These are phyloP conservation scores for Crepidodera aurea DNA, from an alignment of 2,888 invertebrate species.

Conservation along the genomic window DNA sequence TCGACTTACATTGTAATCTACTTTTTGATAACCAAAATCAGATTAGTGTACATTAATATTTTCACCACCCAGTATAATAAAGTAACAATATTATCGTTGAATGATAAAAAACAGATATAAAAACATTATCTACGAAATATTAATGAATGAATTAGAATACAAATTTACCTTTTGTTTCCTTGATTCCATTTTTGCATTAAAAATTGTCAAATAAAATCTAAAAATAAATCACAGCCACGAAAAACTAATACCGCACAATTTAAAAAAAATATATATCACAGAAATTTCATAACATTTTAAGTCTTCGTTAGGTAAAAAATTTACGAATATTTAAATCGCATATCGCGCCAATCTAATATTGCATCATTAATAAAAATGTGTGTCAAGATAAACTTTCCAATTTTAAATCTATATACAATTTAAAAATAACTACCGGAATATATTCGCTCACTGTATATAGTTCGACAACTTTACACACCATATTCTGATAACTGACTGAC, in stretches of 20 bases:
- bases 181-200: background rate
- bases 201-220: background rate
- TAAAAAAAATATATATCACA: background rate
- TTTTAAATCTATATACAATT: background rate
- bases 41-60: no score
- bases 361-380: slow-evolving; percentile 3
- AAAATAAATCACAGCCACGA: background rate
- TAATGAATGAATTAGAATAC: no score
- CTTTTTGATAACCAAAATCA: no score
- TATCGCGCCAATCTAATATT: slow-evolving; percentile 6
- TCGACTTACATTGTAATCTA: no score
- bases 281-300: background rate
- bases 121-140: no score
- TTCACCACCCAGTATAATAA: no score
- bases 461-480: slow-evolving; percentile 5
- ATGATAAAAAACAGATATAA: no score
- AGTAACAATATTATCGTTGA: no score
- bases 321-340: background rate
- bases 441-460: slow-evolving; percentile 2
- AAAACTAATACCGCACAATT: background rate
- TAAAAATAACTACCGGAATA: background rate
- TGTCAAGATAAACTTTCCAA: slow-evolving; percentile 17
- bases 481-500: slow-evolving; percentile 15
- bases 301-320: background rate
- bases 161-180: background rate